phyloP scores from a whole-genome alignment of 2,888 invertebrate species.

The Keiferia lycopersicella region DNA sequence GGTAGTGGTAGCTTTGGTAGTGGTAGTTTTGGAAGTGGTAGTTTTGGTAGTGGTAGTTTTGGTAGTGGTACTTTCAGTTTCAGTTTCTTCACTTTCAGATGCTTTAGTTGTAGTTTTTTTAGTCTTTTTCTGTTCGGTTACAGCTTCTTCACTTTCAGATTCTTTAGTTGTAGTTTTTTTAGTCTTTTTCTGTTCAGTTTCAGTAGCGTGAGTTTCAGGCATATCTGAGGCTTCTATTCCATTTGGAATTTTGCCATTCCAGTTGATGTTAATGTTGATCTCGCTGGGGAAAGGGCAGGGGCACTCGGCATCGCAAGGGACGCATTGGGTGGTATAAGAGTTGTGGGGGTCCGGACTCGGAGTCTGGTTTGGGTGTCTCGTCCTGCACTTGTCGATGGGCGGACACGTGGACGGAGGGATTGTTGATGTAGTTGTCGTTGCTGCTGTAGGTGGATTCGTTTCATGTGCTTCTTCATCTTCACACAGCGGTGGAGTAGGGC shows the following conservation, averaged over 20 bases:
- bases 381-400: constrained; percentile 9
- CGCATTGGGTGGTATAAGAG: background rate
- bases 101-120: too few species aligned
- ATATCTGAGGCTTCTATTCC: background rate
- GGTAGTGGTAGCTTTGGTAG: background rate
- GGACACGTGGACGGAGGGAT: constrained; percentile 4
- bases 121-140: too few species aligned
- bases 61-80: background rate
- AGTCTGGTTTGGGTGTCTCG: background rate
- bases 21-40: background rate
- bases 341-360: background rate
- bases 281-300: constrained; percentile 5
- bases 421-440: constrained; percentile 17
- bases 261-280: constrained; percentile 1
- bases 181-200: too few species aligned
- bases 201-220: background rate
- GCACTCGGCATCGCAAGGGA: constrained; percentile 9
- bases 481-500: constrained; percentile 49
- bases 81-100: background rate
- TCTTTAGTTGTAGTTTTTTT: too few species aligned
- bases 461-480: constrained; percentile 16
- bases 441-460: background rate
- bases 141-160: too few species aligned
- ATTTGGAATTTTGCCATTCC: background rate
- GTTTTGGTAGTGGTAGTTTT: too few species aligned